phyloP scores from a whole-genome alignment of 1,140 invertebrate species.

The Mya arenaria region DNA sequence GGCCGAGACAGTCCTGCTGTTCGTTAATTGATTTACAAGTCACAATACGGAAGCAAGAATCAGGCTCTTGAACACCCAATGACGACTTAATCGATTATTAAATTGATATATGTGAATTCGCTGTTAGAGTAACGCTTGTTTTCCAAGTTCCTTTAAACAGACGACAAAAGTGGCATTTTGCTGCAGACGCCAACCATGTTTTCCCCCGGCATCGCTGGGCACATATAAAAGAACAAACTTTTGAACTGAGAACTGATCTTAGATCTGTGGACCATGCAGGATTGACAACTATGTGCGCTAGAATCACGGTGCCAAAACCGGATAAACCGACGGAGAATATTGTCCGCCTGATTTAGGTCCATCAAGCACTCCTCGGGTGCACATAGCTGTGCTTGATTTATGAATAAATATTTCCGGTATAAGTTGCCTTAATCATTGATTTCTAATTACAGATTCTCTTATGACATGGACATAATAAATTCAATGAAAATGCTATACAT shows the following conservation, averaged over 20 bases:
- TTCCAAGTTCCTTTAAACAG: not conserved
- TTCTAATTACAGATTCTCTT: no score
- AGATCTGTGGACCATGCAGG: not conserved
- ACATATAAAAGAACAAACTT: constrained; percentile 16
- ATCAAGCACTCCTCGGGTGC: constrained; percentile 8
- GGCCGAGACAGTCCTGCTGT: not conserved
- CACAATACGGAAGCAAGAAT: constrained; percentile 14
- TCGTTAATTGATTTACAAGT: constrained; percentile 53
- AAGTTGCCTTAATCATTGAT: no score
- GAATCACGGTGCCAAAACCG: no score
- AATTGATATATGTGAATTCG: constrained; percentile 56
- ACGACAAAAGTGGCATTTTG: not conserved
- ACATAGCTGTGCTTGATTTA: constrained; percentile 15
- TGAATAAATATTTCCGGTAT: constrained; percentile 36
- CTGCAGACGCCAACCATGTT: not conserved
- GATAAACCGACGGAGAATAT: constrained; percentile 12
- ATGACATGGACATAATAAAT: no score
- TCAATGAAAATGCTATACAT: no score
- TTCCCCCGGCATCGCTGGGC: not conserved
- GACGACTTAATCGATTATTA: constrained; percentile 41
- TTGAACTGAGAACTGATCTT: not conserved
- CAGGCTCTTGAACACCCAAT: not conserved
- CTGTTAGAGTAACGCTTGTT: not conserved
- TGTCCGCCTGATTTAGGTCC: not conserved
- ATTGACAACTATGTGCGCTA: not conserved